Percentiles rank a stretch among this genome's conserved stretches.
These are phyloP conservation scores for Papilio machaon DNA, from an alignment of 1,140 invertebrate species.

Conservation along the genomic window DNA sequence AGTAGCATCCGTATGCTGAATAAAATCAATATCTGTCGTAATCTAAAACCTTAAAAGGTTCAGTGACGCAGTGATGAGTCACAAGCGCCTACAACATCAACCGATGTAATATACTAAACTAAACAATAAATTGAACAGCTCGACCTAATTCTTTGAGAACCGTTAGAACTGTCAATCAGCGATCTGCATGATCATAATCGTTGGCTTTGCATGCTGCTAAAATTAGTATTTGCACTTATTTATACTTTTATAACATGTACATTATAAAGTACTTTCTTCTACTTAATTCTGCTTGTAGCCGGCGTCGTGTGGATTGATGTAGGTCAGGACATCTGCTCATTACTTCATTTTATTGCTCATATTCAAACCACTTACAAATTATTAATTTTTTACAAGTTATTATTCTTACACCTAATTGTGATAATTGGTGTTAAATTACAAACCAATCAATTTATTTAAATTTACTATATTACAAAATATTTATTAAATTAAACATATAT, in stretches of 20 bases:
- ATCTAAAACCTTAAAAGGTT: conserved; percentile 52
- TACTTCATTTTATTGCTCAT: neutral
- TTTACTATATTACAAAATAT: neutral
- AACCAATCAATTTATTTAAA: neutral
- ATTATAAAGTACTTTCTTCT: neutral
- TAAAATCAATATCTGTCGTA: conserved; percentile 58
- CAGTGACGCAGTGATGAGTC: conserved; percentile 68
- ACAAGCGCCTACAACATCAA: conserved; percentile 60
- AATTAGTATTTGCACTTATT: conserved; percentile 39
- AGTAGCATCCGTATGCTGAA: conserved; percentile 44
- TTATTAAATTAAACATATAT: too few relatives aligned
- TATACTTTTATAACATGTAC: neutral
- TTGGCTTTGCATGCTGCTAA: conserved; percentile 55
- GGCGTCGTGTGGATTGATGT: neutral
- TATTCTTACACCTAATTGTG: neutral
- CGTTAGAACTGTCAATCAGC: conserved; percentile 49
- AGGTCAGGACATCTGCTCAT: neutral
- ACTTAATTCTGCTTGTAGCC: conserved; percentile 20
- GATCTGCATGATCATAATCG: conserved; percentile 40
- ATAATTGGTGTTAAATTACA: neutral
- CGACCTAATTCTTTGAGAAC: conserved; percentile 62
- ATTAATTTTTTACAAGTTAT: neutral
- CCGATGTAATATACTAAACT: conserved; percentile 65
- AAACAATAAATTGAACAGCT: conserved; percentile 60
- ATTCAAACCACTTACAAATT: neutral